Evolutionary conservation across 2,797 vertebrate genomes (phyloP), one percentile per base, ranked within the genome.

Genomic region (Vespertilio murinus): DNA sequence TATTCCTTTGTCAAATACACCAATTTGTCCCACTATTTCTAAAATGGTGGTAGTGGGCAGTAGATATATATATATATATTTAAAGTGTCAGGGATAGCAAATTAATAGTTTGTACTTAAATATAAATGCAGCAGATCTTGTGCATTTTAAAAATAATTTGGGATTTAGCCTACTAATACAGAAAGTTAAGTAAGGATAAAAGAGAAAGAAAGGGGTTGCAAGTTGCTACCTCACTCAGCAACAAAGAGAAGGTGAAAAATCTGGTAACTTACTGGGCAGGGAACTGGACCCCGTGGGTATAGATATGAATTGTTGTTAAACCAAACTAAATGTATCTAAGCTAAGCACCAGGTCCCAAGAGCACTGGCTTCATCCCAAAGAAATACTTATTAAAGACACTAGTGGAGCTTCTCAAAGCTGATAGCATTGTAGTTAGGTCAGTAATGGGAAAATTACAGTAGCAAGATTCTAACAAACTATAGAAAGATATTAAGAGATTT

Each of bases 251-350:
- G 80, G 88, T 91, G n/a, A 95, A 93, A 95, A 92, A 59, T 77
- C 90, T 95, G 61, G 45, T 90, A 93, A 92, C 65, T 74, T 94
- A 80, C 65, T 65, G 94, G 86, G 93, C n/a, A 94, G 45, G 59
- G 95, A 93, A 75, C 64, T 82, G 52, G 30, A 80, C 69, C 97
- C 88, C 20, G 0, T 83, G 94, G 90, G 96, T 80, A 90, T 1
- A 90, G 65, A 95, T 70, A 94, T 77, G 95, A 96, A 97, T 95
- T 97, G 97, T 97, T 97, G 96, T 97, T 96, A 97, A 95, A 95
- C 96, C 93, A 96, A 97, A 97, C 96, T 97, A 96, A 95, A 95
- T 96, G 96, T 96, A 97, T 97, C 97, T 96, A 97, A 97, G 97
- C 97, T 97, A 94, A 97, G 96, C 74, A 95, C 79, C 54, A 88